Conservation (phyloP, 2,888 invertebrate species). For the Cephalotes varians region DNA sequence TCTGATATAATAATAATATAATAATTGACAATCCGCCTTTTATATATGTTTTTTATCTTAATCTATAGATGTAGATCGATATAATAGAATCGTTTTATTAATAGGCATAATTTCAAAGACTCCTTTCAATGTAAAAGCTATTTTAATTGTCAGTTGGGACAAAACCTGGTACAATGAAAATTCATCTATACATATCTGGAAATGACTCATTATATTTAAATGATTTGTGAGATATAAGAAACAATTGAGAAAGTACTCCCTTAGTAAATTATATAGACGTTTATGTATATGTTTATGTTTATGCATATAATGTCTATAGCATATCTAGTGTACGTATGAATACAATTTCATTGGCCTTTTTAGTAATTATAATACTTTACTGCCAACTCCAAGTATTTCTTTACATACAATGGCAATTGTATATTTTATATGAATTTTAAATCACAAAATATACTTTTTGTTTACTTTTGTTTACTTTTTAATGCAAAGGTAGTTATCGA, state of each 20-base stretch:
- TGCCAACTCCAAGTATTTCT: slow-evolving; percentile 65
- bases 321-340: slow-evolving; percentile 16
- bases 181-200: neutral
- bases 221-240: neutral
- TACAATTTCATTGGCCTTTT: slow-evolving; percentile 17
- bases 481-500: slow-evolving; percentile 8
- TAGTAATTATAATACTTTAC: slow-evolving; percentile 51
- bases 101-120: neutral
- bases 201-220: slow-evolving; percentile 1
- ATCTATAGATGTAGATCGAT: neutral
- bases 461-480: slow-evolving; percentile 16
- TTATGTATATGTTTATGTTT: too few species aligned
- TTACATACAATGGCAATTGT: slow-evolving; percentile 42
- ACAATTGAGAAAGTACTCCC: neutral
- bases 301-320: slow-evolving; percentile 31
- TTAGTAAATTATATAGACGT: neutral
- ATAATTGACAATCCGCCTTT: slow-evolving; percentile 1
- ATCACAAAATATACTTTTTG: slow-evolving; percentile 16
- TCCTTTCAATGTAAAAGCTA: neutral
- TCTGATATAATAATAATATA: neutral
- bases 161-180: neutral
- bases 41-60: slow-evolving; percentile 23
- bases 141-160: neutral
- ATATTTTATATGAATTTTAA: slow-evolving; percentile 46
- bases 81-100: slow-evolving; percentile 9